phyloP scores from a whole-genome alignment of 2,888 invertebrate species.

The Argyresthia goedartella region DNA sequence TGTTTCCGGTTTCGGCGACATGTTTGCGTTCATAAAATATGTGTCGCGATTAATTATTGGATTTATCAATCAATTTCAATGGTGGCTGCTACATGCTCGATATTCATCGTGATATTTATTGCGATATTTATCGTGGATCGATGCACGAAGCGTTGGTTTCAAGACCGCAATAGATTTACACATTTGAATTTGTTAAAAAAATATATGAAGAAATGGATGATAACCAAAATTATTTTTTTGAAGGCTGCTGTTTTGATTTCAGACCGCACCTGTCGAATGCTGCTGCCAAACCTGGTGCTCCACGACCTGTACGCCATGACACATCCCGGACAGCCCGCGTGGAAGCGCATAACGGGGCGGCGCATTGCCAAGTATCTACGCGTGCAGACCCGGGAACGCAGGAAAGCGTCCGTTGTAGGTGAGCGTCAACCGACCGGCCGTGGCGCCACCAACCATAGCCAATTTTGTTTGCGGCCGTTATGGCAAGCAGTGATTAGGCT shows the following conservation, averaged over 20 bases:
- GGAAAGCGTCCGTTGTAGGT: too few relatives aligned
- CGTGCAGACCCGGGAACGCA: too few relatives aligned
- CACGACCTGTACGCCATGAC: background rate
- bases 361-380: background rate
- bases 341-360: background rate
- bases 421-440: too few relatives aligned
- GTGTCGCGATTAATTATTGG: background rate
- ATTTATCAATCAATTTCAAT: background rate
- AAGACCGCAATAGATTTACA: background rate
- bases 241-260: background rate
- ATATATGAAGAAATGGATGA: background rate
- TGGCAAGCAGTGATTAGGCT: too few relatives aligned
- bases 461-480: too few relatives aligned
- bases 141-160: too few relatives aligned
- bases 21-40: background rate
- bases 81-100: too few relatives aligned
- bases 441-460: too few relatives aligned
- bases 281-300: background rate
- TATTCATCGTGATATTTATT: too few relatives aligned
- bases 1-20: background rate
- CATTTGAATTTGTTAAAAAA: too few relatives aligned
- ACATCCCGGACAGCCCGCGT: background rate
- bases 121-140: background rate
- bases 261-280: background rate
- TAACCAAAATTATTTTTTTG: background rate